A percentile compares a stretch with the other conserved stretches of the same genome.
Conservation (phyloP, 2,797 vertebrate species). For the Eulemur albifrons region DNA sequence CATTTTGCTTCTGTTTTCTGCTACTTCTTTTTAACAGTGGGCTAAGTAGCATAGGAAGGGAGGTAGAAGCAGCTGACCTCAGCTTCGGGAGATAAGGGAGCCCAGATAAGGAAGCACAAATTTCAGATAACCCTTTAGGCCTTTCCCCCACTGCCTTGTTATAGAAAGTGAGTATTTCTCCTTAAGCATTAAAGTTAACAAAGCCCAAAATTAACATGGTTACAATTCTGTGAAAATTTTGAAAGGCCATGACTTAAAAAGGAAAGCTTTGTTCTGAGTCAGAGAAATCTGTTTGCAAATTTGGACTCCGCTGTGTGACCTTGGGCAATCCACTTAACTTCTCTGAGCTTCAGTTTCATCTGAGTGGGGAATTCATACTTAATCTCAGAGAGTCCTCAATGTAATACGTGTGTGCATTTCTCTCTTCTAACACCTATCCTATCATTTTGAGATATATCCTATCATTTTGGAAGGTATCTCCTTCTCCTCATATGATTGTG, state of each 20-base stretch:
- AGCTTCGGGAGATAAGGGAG: neutral
- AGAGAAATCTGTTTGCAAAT: conserved; percentile 39
- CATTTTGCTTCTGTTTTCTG: conserved; percentile 45
- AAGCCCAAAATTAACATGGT: neutral
- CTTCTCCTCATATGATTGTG: neutral
- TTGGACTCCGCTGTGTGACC: neutral
- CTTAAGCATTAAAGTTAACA: neutral
- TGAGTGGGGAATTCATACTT: neutral
- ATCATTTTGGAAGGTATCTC: neutral
- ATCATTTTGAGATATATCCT: neutral
- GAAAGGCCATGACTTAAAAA: neutral
- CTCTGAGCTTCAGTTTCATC: neutral
- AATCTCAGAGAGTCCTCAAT: neutral
- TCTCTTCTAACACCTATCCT: neutral
- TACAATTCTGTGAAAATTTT: neutral
- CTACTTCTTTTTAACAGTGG: neutral
- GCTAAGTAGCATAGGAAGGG: neutral
- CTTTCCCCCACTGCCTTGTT: neutral
- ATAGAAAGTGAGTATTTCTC: neutral
- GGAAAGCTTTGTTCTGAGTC: neutral
- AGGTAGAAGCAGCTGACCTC: neutral
- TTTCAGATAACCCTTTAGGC: neutral
- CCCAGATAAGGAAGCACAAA: neutral
- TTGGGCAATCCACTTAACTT: neutral
- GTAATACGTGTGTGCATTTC: neutral